phyloP scores from a whole-genome alignment of 1,140 invertebrate genomes.

The Caenorhabditis tropicalis region DNA sequence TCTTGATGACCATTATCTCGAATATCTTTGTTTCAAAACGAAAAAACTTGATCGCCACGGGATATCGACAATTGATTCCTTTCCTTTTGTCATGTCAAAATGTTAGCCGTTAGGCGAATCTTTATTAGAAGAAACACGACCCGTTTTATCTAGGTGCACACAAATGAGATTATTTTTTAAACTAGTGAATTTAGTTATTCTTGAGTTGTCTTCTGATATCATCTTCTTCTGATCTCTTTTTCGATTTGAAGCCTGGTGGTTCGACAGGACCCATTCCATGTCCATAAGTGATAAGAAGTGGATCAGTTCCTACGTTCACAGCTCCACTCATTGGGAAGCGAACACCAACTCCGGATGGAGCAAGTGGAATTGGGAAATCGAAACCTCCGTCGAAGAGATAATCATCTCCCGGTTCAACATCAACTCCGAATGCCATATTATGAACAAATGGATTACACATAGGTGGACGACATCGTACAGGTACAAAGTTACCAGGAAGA shows the following conservation, averaged over 20 bases:
- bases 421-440: constrained; percentile 60
- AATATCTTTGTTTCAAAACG: background rate
- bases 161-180: background rate
- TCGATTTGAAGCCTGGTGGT: constrained; percentile 58
- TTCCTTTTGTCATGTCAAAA: background rate
- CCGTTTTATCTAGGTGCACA: background rate
- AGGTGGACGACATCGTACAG: constrained; percentile 60
- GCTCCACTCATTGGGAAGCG: constrained; percentile 57
- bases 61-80: background rate
- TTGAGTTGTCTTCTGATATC: background rate
- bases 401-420: constrained; percentile 62
- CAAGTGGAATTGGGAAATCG: constrained; percentile 60
- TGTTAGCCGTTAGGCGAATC: background rate
- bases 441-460: constrained; percentile 63
- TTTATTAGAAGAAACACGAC: background rate
- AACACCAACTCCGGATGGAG: constrained; percentile 59
- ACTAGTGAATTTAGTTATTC: background rate
- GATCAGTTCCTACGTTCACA: constrained; percentile 61
- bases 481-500: constrained; percentile 62
- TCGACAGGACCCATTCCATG: constrained; percentile 62
- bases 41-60: constrained; percentile 15
- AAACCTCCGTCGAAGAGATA: constrained; percentile 59
- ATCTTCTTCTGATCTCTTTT: constrained; percentile 26
- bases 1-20: no score
- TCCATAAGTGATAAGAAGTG: constrained; percentile 61